Percentiles rank a stretch among this genome's conserved stretches.
Evolutionary conservation across 2,797 vertebrate genomes (phyloP).

Genomic region (Chelidonichthys spinosus): DNA sequence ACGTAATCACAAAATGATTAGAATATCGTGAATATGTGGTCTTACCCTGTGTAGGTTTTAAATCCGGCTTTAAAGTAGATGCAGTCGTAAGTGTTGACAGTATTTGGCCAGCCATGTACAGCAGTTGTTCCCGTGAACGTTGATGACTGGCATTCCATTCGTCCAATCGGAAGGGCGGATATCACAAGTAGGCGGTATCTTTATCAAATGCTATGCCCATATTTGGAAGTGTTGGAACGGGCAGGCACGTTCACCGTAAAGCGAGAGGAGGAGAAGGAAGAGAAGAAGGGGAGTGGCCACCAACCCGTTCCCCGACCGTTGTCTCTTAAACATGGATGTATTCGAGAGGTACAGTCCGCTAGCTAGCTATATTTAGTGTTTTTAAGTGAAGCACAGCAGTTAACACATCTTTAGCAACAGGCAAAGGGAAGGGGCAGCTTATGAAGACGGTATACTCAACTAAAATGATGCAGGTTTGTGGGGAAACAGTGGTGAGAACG

Average conservation of each 20-base stretch:
- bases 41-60: constrained; percentile 66
- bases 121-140: not conserved
- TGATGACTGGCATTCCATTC: constrained; percentile 23
- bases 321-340: not conserved
- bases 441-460: not conserved
- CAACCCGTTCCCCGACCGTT: too few species aligned
- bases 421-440: not conserved
- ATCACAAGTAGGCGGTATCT: constrained; percentile 18
- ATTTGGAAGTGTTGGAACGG: constrained; percentile 43
- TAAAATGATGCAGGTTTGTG: not conserved
- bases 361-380: not conserved
- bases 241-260: not conserved
- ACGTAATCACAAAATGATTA: not conserved
- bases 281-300: not conserved
- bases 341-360: not conserved
- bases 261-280: accelerated
- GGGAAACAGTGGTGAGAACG: not conserved
- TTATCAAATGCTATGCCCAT: constrained; percentile 35
- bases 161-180: constrained; percentile 54
- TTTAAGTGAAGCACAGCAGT: not conserved
- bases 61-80: constrained; percentile 40
- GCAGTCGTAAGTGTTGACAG: constrained; percentile 45
- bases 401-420: not conserved
- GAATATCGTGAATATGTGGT: constrained; percentile 4
- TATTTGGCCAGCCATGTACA: constrained; percentile 19